These are phyloP conservation scores for Columbina picui DNA, from an alignment of 2,113 vertebrate species.

Conservation along the genomic window DNA sequence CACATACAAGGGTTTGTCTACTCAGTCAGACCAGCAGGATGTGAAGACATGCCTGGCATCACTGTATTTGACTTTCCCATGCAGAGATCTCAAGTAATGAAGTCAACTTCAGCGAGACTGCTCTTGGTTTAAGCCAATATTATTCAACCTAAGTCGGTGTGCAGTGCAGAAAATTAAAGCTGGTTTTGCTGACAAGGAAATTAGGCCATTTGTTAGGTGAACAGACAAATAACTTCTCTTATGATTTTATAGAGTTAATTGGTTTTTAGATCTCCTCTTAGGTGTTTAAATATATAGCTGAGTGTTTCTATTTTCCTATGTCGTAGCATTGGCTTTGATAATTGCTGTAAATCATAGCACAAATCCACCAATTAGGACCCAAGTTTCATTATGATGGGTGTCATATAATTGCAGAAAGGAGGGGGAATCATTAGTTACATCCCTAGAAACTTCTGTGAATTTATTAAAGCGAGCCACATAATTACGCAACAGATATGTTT, in stretches of 20 bases:
- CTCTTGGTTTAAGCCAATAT: not conserved
- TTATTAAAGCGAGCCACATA: slow-evolving; percentile 13
- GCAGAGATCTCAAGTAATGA: not conserved
- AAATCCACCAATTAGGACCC: not conserved
- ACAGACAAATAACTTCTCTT: not conserved
- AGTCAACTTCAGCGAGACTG: not conserved
- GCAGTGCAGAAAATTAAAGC: not conserved
- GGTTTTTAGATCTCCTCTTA: not conserved
- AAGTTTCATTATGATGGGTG: not conserved
- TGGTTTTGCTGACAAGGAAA: not conserved
- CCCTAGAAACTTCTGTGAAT: slow-evolving; percentile 23
- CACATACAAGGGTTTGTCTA: not conserved
- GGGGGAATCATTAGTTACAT: not conserved
- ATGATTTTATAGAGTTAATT: not conserved
- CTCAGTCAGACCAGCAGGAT: not conserved
- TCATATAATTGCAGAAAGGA: not conserved
- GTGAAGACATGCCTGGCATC: not conserved
- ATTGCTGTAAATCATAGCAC: not conserved
- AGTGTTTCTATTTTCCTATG: not conserved
- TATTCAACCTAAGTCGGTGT: not conserved
- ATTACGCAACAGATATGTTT: not conserved
- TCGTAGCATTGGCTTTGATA: not conserved
- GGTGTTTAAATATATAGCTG: not conserved
- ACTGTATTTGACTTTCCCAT: not conserved
- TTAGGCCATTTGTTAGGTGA: not conserved